A percentile compares a stretch with the other conserved stretches of the same genome.
These are phyloP conservation scores for Cryptotis parvus DNA, from an alignment of 2,113 vertebrate species.

Conservation along the genomic window DNA sequence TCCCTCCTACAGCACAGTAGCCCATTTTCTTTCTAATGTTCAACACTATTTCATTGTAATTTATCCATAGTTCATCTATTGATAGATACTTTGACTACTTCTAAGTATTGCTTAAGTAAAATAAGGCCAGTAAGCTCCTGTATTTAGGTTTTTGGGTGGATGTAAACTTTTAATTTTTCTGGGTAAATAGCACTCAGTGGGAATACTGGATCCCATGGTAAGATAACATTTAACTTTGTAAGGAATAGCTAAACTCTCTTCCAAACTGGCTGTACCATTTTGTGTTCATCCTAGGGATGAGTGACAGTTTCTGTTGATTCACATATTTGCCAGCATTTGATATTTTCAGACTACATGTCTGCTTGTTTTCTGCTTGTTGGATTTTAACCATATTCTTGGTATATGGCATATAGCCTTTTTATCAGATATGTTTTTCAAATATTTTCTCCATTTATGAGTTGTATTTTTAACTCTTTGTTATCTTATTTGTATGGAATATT, in stretches of 20 bases:
- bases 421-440: neutral
- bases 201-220: neutral
- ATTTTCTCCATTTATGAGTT: neutral
- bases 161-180: too few species aligned
- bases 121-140: neutral
- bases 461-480: conserved; percentile 8
- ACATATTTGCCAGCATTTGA: neutral
- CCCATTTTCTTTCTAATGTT: neutral
- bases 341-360: neutral
- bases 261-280: neutral
- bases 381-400: conserved; percentile 7
- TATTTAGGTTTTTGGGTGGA: neutral
- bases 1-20: neutral
- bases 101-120: neutral
- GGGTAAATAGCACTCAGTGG: neutral
- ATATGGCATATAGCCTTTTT: neutral
- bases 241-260: neutral
- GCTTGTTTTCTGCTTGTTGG: conserved; percentile 20
- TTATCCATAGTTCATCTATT: neutral
- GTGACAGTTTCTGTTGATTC: neutral
- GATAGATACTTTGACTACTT: neutral
- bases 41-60: neutral
- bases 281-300: neutral
- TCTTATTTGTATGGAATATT: neutral
- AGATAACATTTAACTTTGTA: neutral